These are phyloP conservation scores for Planococcus citri DNA, from an alignment of 1,140 invertebrate genomes.

Conservation along the genomic window DNA sequence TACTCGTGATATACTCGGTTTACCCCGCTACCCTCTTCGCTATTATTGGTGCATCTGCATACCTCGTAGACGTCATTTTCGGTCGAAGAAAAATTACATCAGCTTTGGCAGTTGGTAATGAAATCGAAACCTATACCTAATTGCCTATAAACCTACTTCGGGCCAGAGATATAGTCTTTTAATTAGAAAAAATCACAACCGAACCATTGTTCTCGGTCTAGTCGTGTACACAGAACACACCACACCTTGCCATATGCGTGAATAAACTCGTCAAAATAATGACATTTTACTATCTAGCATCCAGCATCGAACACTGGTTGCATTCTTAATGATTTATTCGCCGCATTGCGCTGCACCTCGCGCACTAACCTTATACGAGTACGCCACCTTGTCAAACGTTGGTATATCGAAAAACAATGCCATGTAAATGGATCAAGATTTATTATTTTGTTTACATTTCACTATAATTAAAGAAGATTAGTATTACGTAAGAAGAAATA, in stretches of 20 bases:
- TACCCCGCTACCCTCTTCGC: too few species aligned
- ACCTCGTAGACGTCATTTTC: too few species aligned
- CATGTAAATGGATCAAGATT: background rate
- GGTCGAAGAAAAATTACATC: too few species aligned
- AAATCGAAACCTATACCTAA: background rate
- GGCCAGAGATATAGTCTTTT: background rate
- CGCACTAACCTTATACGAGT: too few species aligned
- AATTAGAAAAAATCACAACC: background rate
- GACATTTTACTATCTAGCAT: background rate
- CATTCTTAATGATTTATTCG: too few species aligned
- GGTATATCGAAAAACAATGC: background rate
- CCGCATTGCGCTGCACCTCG: too few species aligned
- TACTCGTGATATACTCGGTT: too few species aligned
- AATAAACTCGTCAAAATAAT: slow-evolving; percentile 6
- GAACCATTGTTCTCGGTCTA: background rate
- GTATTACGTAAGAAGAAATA: background rate
- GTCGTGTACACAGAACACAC: too few species aligned
- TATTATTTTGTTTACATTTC: slow-evolving; percentile 8
- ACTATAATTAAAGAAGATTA: background rate
- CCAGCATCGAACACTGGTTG: too few species aligned
- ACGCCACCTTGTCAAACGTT: too few species aligned
- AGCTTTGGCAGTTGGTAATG: too few species aligned
- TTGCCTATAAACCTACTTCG: background rate
- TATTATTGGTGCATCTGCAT: too few species aligned
- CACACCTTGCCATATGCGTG: background rate